Conservation (phyloP, 2,888 invertebrate species). For the Meganola albula region DNA sequence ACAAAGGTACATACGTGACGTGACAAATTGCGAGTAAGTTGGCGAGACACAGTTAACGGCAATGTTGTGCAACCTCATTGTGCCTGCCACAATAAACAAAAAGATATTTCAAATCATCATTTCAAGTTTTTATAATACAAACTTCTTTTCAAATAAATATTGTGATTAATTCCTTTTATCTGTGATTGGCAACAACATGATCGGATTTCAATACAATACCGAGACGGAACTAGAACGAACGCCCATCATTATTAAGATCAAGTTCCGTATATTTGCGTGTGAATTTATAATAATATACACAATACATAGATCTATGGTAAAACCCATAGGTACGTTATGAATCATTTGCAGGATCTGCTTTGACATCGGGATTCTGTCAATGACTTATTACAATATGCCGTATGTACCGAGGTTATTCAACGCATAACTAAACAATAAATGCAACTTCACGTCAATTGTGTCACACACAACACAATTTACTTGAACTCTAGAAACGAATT, state of each 20-base stretch:
- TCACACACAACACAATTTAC: too few relatives aligned
- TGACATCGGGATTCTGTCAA: constrained; percentile 67
- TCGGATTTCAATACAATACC: constrained; percentile 1
- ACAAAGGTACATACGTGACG: constrained; percentile 25
- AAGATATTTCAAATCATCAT: too few relatives aligned
- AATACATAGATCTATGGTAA: too few relatives aligned
- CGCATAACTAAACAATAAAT: constrained; percentile 33
- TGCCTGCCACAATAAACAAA: too few relatives aligned
- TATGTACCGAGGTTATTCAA: constrained; percentile 25
- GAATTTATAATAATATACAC: too few relatives aligned
- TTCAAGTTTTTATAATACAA: too few relatives aligned
- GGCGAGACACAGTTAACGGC: constrained; percentile 13
- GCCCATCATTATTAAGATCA: constrained; percentile 15
- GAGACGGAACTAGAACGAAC: constrained; percentile 18
- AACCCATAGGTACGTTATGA: too few relatives aligned
- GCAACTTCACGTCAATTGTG: constrained; percentile 26
- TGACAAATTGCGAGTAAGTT: constrained; percentile 22
- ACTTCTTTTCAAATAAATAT: too few relatives aligned
- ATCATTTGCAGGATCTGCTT: constrained; percentile 40
- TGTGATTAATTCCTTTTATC: too few relatives aligned
- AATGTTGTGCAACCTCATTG: constrained; percentile 16
- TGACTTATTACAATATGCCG: constrained; percentile 58
- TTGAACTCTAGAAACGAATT: too few relatives aligned
- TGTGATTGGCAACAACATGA: too few relatives aligned
- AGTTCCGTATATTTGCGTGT: too few relatives aligned